Conservation (phyloP, 2,113 vertebrate genomes). For the Egretta garzetta region DNA sequence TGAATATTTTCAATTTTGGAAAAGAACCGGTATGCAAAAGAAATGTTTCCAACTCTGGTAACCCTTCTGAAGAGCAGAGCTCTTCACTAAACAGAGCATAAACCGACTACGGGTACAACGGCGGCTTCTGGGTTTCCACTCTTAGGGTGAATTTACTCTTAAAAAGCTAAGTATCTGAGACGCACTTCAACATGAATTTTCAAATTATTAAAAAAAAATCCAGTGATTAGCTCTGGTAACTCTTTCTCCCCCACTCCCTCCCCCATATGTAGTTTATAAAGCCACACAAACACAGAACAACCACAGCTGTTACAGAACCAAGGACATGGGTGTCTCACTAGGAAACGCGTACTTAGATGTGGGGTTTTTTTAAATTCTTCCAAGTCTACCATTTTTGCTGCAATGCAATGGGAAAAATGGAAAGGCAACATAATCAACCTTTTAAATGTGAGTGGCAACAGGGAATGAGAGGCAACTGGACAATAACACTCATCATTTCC, state of each 20-base stretch:
- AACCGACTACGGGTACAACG: neutral
- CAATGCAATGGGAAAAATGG: neutral
- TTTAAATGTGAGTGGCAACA: rapidly evolving
- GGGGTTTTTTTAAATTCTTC: neutral
- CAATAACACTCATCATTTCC: neutral
- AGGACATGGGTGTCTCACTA: rapidly evolving
- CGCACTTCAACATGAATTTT: neutral
- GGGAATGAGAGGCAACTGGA: neutral
- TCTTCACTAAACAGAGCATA: neutral
- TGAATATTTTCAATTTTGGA: neutral
- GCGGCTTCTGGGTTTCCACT: neutral
- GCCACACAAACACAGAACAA: neutral
- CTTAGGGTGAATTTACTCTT: neutral
- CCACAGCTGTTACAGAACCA: neutral
- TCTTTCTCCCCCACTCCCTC: too few species aligned
- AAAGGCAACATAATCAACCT: neutral
- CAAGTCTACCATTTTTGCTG: neutral
- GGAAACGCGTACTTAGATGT: neutral
- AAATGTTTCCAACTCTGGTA: neutral
- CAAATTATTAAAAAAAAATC: neutral
- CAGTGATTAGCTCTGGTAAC: neutral
- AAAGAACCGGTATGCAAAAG: neutral
- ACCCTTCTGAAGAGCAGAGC: neutral
- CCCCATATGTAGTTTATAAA: neutral
- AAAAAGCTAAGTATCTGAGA: neutral